These are phyloP conservation scores for Ictalurus punctatus DNA, from an alignment of 2,113 vertebrate genomes.

Conservation along the genomic window DNA sequence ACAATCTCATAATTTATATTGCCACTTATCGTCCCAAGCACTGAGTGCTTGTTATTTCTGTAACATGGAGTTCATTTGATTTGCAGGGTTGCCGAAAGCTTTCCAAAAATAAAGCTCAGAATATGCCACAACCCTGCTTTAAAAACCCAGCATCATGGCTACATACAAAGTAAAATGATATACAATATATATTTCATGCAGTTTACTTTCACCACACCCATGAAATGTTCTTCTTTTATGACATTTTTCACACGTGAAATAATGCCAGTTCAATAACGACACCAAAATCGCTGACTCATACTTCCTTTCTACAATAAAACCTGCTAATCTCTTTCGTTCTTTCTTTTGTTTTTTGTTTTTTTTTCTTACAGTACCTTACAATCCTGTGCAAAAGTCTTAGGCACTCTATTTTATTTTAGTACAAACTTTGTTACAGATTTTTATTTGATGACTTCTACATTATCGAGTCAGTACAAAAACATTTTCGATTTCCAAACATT, in stretches of 20 bases:
- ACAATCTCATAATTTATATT: conserved; percentile 65
- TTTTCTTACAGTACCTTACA: background rate
- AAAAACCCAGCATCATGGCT: background rate
- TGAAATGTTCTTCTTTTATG: background rate
- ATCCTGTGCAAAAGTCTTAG: no score
- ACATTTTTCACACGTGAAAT: background rate
- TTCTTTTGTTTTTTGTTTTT: background rate
- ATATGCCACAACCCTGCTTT: background rate
- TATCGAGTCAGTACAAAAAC: no score
- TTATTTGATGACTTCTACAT: no score
- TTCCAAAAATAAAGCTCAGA: background rate
- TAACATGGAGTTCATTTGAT: background rate
- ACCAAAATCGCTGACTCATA: background rate
- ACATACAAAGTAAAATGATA: background rate
- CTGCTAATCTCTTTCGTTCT: background rate
- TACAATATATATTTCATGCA: background rate
- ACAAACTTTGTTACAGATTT: no score
- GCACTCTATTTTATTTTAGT: no score
- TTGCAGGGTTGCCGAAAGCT: background rate
- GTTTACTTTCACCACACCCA: background rate
- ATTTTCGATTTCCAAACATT: no score
- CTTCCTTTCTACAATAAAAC: background rate
- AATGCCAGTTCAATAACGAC: background rate
- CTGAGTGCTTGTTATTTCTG: background rate
- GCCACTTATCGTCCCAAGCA: conserved; percentile 58